Evolutionary conservation across 2,797 vertebrate species (phyloP), one percentile per base, ranked within the genome.

Genomic region (Hyperoplus immaculatus): DNA sequence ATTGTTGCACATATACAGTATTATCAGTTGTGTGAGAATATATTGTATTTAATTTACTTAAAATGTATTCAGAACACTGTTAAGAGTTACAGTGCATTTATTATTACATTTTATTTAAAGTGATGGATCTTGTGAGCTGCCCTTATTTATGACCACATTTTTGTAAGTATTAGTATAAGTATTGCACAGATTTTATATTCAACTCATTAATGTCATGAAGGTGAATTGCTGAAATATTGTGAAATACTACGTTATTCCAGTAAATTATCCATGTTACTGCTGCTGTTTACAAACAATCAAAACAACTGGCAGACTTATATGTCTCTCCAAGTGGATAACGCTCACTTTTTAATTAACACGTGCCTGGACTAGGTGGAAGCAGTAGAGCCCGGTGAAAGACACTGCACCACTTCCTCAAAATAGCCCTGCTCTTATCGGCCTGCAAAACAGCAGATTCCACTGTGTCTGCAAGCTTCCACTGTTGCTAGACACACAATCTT

Each of bases 371-470:
- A 82, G 56, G 50, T 55, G 42, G 67, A 78, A 62, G 62, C 77
- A 74, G 63, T 68, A 74, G 80, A 78, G 82, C 82, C 59, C 65
- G 69, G 38, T 61, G 50, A 77, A 83, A 71, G 75, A 77, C 43
- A 68, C 72, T 67, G 55, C 69, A 75, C 41, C 71, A 63, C 53
- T 65, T 83, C 76, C 87, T 86, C 47, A 84, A 89, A 84, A 92
- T 85, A 88, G 75, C 73, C 66, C 45, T 42, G 69, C 62, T 82
- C 63, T 81, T 88, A 88, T 87, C 83, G 83, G 77, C 13, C 77
- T 11, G 64, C 63, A 71, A 56, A 86, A 69, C 58, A 80, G 65
- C 68, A 76, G 64, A 76, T 79, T 73, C 66, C 57, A 67, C 65
- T 36, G 39, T 68, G 81, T 77, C 70, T 77, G 49, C 64, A 74